A percentile compares a stretch with the other conserved stretches of the same genome.
Conservation (phyloP, 2,888 invertebrate species). For the Leucoptera coffeella region DNA sequence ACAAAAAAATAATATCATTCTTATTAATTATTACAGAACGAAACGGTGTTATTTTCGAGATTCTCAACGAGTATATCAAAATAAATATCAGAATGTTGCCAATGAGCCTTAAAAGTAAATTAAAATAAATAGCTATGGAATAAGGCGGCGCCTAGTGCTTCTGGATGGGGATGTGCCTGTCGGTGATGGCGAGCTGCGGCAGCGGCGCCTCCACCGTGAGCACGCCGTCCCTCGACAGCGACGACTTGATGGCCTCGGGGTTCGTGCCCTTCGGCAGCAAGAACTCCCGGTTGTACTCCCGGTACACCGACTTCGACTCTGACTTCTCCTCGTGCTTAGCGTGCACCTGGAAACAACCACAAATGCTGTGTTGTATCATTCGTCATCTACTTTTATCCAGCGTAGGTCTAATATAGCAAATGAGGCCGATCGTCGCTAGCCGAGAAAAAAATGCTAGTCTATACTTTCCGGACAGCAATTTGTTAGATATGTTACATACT, state of each 20-base stretch:
- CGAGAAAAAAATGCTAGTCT: too few species aligned
- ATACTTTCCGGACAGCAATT: too few species aligned
- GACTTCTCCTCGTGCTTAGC: constrained; percentile 98
- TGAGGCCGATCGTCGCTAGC: too few species aligned
- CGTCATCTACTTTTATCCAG: too few species aligned
- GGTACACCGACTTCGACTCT: constrained; percentile 92
- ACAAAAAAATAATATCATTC: constrained; percentile 2
- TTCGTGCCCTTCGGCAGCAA: constrained; percentile 94
- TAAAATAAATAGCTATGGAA: constrained; percentile 52
- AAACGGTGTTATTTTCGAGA: constrained; percentile 23
- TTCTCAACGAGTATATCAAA: constrained; percentile 32
- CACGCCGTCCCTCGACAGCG: constrained; percentile 93
- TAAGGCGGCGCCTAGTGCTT: constrained; percentile 44
- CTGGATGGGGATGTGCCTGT: constrained; percentile 79
- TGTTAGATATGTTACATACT: too few species aligned
- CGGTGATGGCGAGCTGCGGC: constrained; percentile 76
- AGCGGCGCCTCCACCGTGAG: constrained; percentile 95
- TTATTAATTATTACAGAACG: constrained; percentile 1
- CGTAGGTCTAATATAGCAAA: too few species aligned
- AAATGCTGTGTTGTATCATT: too few species aligned
- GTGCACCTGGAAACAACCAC: constrained; percentile 67
- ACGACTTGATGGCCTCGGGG: constrained; percentile 93
- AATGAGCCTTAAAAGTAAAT: constrained; percentile 26
- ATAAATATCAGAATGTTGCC: constrained; percentile 34
- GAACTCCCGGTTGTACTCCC: constrained; percentile 98